Evolutionary conservation across 2,113 vertebrate species (phyloP).

Genomic region (Nycticebus coucang): DNA sequence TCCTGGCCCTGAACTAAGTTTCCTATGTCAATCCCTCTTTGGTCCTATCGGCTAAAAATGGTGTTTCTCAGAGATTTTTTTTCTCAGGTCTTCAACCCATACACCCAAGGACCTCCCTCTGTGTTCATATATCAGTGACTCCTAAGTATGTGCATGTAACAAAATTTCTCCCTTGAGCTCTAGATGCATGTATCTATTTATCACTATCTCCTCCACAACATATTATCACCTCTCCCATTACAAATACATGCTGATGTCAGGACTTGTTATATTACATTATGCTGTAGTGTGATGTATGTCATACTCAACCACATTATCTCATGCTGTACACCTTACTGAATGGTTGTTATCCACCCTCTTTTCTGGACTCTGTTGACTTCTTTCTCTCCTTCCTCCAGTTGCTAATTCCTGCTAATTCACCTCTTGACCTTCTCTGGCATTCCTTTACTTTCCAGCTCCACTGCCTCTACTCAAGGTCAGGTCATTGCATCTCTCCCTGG

Average conservation of each 20-base stretch:
- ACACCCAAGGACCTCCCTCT: neutral
- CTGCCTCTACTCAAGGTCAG: neutral
- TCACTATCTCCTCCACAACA: neutral
- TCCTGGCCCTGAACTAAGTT: neutral
- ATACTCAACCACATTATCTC: neutral
- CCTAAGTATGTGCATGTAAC: neutral
- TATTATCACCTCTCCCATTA: neutral
- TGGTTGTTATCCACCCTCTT: neutral
- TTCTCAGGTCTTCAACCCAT: neutral
- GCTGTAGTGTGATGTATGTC: neutral
- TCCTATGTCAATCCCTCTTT: neutral
- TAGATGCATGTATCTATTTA: neutral
- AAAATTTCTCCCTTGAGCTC: neutral
- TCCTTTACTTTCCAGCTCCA: neutral
- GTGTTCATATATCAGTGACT: neutral
- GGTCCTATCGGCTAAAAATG: neutral
- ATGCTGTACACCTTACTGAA: neutral
- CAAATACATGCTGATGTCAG: neutral
- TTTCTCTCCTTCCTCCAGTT: neutral
- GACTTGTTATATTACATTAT: neutral
- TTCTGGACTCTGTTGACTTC: neutral
- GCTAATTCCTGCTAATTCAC: neutral
- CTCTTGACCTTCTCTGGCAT: neutral
- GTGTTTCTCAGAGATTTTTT: neutral
- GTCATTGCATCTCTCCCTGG: neutral